Base-by-base conservation (phyloP, 2,113 vertebrate species). In the Pangasianodon hypophthalmus region DNA sequence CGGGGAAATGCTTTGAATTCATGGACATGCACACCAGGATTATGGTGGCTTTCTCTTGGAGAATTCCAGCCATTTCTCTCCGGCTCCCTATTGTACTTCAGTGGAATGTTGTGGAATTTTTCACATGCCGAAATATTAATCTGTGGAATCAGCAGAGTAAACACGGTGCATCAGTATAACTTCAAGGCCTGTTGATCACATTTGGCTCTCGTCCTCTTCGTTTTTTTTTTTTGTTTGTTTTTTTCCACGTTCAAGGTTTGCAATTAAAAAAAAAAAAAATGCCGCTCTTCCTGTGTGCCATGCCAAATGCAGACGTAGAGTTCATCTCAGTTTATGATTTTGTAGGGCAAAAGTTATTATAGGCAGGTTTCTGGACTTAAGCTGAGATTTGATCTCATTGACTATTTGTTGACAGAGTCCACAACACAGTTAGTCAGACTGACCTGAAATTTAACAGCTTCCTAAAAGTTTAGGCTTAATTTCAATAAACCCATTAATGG, bases 81-180 rank as follows among this genome's bases (percentile, higher is more conserved):
- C 44, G 91, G 90, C 93, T 80, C 90, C 80, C 91, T 73, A 87
- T 90, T 86, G 54, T 89, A 88, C 90, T 94, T 92, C 91, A 84
- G 71, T 94, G 94, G 94, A 93, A 96, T 94, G 95, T 94, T 93
- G 90, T 86, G 84, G 94, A 94, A 95, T 96, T 92, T 94, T 95
- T 95, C 92, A 95, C 92, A 96, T 96, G 94, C 96, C 95, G 81
- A 91, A 94, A 94, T 94, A 93, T 95, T 95, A 94, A 93, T 89
- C 94, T 92, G 94, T 94, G 94, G 92, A 92, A 24, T 96, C 94
- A 95, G 92, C 93, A 93, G 92, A 95, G 94, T 95, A 93, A 95
- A 94, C 95, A 93, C 87, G 87, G 90, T 91, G 92, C 88, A 88
- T 92, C 90, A 83, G 90, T 91, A 92, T 93, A 91, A 93, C 93